Conservation (phyloP, 2,113 vertebrate species). For the Rhinolophus sinicus region DNA sequence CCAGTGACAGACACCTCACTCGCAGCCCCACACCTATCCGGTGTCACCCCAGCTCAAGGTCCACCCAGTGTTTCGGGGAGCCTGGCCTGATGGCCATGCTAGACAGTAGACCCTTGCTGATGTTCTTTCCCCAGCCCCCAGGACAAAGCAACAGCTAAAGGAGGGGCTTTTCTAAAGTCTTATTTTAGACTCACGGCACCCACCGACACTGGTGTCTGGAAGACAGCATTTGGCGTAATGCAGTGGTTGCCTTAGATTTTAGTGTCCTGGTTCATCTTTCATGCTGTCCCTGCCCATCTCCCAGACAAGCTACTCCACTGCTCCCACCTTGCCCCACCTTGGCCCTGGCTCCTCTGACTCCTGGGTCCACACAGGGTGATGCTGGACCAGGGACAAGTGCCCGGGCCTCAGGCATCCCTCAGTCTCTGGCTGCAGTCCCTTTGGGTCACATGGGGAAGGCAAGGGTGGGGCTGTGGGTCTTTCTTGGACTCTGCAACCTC, state of each 20-base stretch:
- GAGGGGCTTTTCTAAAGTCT: background rate
- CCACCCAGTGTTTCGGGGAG: too few species aligned
- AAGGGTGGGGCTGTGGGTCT: background rate
- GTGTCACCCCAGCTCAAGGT: background rate
- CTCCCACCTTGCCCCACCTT: fast-evolving
- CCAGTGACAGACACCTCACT: background rate
- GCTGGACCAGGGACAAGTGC: background rate
- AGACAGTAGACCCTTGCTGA: background rate
- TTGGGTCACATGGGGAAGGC: too few species aligned
- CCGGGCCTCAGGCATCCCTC: background rate
- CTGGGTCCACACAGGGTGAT: background rate
- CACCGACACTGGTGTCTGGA: fast-evolving
- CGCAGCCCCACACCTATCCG: fast-evolving
- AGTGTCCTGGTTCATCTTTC: background rate
- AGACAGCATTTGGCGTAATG: too few species aligned
- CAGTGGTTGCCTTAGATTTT: background rate
- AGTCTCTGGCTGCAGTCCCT: background rate
- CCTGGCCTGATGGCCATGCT: fast-evolving
- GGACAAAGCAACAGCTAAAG: too few species aligned
- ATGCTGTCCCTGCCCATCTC: too few species aligned
- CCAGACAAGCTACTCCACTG: background rate
- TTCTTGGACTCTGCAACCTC: background rate
- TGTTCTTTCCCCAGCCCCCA: background rate
- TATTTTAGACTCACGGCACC: fast-evolving
- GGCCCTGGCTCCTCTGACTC: background rate